Evolutionary conservation across 2,888 invertebrate genomes (phyloP), one percentile per base, ranked within the genome.

Genomic region (Leptinotarsa haldemani): DNA sequence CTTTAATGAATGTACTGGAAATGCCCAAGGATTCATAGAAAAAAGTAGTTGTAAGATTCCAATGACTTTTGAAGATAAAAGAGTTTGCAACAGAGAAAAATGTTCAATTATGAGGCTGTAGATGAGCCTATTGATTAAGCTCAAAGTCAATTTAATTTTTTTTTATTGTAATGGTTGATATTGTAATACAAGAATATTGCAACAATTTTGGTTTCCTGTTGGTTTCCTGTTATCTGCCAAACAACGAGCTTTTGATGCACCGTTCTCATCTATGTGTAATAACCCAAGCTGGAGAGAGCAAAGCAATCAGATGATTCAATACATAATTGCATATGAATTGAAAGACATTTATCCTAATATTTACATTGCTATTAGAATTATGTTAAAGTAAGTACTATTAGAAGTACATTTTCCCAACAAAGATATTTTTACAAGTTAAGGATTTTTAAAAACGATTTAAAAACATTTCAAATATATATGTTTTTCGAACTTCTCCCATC

Each of bases 341-440:
- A 16, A 61, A 47, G 70, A 47, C 15, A 65, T 70, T 5, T 65
- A 52, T 71, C 66, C 66, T 47, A 69, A 71, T 69, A 48, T 69
- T 53, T 40, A 71, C 16, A 71, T 69, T 46, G 50, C 71, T 16
- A 70, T 70, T 50, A 63, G 65, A 65, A 71, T 67, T 47, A 67
- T 71, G 65, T 50, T 70, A 15, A 70, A 25, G 64, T n/a, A 70
- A 25, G 64, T n/a, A 48, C 65, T 13, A 48, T 69, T 22, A 68
- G 73, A 25, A 73, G 50, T 68, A 74, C 52, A 68, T 65, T 72
- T 56, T 71, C 71, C 52, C 65, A 66, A 63, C 63, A 72, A 53
- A 73, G 73, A 56, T 71, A 65, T 63, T 73, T 73, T 65, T 73
- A 56, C 47, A 73, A 73, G 52, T 65, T 73, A 73, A 71, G 25